Conservation (phyloP, 2,888 invertebrate species). For the Acanthosepion esculentum region DNA sequence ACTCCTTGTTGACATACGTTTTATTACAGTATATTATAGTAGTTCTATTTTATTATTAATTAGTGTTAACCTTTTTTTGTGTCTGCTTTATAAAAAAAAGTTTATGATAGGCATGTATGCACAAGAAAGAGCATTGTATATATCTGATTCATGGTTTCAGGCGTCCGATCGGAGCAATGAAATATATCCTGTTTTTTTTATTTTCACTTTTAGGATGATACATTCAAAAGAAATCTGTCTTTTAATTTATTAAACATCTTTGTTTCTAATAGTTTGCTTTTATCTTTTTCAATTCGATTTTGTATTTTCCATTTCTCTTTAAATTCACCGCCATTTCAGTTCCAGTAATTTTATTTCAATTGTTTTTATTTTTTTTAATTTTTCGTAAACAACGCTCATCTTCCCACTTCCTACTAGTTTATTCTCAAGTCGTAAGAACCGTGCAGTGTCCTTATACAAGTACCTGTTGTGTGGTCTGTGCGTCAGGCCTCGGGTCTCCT, state of each 20-base stretch:
- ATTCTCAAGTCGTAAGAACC: background rate
- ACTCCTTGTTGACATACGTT: too few relatives aligned
- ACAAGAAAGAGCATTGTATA: too few relatives aligned
- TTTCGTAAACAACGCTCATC: background rate
- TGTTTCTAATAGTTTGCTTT: background rate
- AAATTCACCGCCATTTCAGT: background rate
- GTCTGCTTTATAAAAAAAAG: too few relatives aligned
- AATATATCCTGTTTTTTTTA: background rate
- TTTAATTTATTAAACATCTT: background rate
- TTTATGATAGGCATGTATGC: too few relatives aligned
- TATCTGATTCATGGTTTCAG: too few relatives aligned
- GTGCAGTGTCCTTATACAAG: background rate
- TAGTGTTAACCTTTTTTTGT: too few relatives aligned
- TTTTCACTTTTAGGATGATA: background rate
- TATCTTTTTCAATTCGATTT: background rate
- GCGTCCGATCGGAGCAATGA: too few relatives aligned
- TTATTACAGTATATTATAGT: too few relatives aligned
- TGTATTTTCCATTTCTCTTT: background rate
- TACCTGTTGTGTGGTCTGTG: slow-evolving; percentile 10
- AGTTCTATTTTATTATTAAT: too few relatives aligned
- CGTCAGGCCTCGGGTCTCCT: background rate
- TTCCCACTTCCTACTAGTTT: background rate
- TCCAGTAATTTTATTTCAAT: background rate
- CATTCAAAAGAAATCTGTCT: background rate
- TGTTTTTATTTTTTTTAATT: background rate